Conservation (phyloP, 1,140 invertebrate genomes). For the Tachypleus tridentatus region DNA sequence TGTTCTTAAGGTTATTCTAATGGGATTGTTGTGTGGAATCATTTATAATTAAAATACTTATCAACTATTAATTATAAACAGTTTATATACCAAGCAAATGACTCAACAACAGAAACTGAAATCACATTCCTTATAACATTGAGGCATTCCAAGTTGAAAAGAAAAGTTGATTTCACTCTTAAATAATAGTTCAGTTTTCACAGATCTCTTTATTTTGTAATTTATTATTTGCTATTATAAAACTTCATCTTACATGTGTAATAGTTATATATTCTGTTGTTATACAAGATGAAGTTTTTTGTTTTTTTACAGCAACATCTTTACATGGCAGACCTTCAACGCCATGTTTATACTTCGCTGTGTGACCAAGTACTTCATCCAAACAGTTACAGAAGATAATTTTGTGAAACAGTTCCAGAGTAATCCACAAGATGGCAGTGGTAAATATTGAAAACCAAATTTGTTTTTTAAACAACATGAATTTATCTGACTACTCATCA, state of each 20-base stretch:
- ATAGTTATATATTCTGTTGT: constrained; percentile 5
- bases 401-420: constrained; percentile 38
- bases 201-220: not conserved
- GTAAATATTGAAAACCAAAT: too few species aligned
- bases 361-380: constrained; percentile 75
- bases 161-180: not conserved
- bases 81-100: too few species aligned
- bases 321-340: constrained; percentile 91
- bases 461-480: too few species aligned
- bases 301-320: constrained; percentile 55
- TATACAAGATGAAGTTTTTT: constrained; percentile 9
- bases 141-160: constrained; percentile 1
- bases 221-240: constrained; percentile 1
- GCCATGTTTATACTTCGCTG: constrained; percentile 80
- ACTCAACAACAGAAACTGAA: too few species aligned
- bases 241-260: too few species aligned
- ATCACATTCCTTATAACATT: too few species aligned
- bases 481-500: too few species aligned
- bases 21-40: too few species aligned
- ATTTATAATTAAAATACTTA: too few species aligned
- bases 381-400: constrained; percentile 43
- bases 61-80: too few species aligned
- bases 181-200: constrained; percentile 1
- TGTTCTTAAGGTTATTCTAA: too few species aligned
- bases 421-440: constrained; percentile 14